Evolutionary conservation across 2,888 invertebrate genomes (phyloP).

Genomic region (Trisateles emortualis): DNA sequence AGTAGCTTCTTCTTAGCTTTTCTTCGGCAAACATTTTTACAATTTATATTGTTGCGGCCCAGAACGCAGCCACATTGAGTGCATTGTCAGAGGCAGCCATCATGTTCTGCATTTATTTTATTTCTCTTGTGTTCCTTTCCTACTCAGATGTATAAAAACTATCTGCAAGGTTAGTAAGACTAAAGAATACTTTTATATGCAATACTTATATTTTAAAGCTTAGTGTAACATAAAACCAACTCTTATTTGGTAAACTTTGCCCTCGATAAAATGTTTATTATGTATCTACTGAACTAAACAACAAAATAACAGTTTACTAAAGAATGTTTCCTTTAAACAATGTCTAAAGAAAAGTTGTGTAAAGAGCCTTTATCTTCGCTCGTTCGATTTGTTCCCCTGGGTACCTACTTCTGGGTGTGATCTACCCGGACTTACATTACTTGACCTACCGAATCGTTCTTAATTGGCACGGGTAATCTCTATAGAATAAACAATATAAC

Average conservation of each 20-base stretch:
- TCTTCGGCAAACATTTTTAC: too few species aligned
- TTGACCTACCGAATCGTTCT: constrained; percentile 7
- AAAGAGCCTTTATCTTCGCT: background rate
- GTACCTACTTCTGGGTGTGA: background rate
- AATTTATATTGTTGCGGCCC: too few species aligned
- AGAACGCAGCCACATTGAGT: too few species aligned
- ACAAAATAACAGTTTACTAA: constrained; percentile 19
- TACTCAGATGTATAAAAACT: too few species aligned
- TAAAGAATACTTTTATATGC: too few species aligned
- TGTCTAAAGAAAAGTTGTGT: constrained; percentile 5
- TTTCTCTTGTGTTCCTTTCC: too few species aligned
- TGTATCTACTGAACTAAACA: constrained; percentile 7
- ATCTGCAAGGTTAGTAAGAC: too few species aligned
- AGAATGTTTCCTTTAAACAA: constrained; percentile 21
- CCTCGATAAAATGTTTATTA: constrained; percentile 1
- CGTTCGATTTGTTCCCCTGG: constrained; percentile 1
- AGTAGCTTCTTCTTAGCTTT: too few species aligned
- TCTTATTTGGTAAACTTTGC: constrained; percentile 4
- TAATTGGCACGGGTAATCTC: constrained; percentile 8
- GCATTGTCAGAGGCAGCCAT: too few species aligned
- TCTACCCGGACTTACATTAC: constrained; percentile 8
- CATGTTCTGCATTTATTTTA: too few species aligned
- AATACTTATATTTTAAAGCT: background rate
- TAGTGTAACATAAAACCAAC: background rate
- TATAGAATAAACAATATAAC: constrained; percentile 9